Conservation (phyloP, 2,113 vertebrate species). For the Dicaeum eximium region DNA sequence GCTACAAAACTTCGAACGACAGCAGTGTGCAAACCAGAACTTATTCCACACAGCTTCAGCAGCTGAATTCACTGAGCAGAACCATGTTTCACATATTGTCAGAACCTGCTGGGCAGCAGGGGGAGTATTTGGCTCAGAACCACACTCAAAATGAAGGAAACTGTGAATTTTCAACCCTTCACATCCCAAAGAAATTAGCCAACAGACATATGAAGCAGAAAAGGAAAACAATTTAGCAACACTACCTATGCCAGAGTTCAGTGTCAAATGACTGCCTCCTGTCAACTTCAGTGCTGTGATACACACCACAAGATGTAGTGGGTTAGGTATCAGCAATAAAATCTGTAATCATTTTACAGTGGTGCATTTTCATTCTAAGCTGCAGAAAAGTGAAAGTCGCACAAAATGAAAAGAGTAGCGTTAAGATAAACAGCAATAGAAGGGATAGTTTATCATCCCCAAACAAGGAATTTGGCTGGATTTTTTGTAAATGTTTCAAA, state of each 20-base stretch:
- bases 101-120: background rate
- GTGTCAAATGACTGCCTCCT: background rate
- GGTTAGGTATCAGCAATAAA: background rate
- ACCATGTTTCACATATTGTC: fast-evolving
- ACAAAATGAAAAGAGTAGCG: background rate
- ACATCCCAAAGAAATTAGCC: background rate
- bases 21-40: background rate
- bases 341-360: background rate
- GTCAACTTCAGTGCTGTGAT: background rate
- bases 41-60: background rate
- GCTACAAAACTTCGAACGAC: background rate
- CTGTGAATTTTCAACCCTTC: background rate
- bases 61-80: background rate
- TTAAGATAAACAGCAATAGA: background rate
- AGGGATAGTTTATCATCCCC: background rate
- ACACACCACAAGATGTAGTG: background rate
- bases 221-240: background rate
- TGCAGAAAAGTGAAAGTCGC: background rate
- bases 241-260: background rate
- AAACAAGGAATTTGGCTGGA: background rate
- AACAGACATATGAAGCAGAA: background rate
- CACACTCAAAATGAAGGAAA: background rate
- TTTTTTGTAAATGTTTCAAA: background rate
- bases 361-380: background rate
- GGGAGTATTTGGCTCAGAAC: background rate